phyloP scores from a whole-genome alignment of 1,140 invertebrate genomes.

The Metopolophium dirhodum region DNA sequence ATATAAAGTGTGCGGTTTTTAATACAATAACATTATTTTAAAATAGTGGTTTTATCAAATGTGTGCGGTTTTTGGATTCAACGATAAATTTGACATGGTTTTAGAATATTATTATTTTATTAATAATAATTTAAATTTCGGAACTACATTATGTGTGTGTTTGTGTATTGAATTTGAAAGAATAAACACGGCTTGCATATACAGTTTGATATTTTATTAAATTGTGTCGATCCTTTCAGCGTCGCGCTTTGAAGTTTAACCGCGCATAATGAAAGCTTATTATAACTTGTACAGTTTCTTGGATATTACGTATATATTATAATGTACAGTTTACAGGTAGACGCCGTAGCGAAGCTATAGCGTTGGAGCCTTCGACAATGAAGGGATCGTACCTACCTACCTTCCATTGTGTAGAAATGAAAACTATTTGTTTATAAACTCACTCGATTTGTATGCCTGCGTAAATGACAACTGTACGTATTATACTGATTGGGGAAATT shows the following conservation, averaged over 20 bases:
- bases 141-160: background rate
- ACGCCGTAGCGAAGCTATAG: background rate
- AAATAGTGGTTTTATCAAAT: background rate
- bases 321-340: background rate
- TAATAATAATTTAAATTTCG: background rate
- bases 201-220: constrained; percentile 8
- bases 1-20: background rate
- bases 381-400: background rate
- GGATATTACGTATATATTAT: background rate
- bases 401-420: background rate
- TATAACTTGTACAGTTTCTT: background rate
- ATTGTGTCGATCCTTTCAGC: constrained; percentile 1
- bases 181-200: background rate
- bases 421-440: background rate
- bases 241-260: constrained; percentile 2
- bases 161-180: background rate
- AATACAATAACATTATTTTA: background rate
- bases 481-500: background rate
- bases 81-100: background rate
- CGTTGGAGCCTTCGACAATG: background rate
- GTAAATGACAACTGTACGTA: background rate
- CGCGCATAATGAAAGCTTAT: constrained; percentile 1
- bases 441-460: background rate
- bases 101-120: background rate
- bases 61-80: background rate